Base-by-base conservation (phyloP, 2,888 invertebrate genomes). In the Macrosoma leucophasiata region DNA sequence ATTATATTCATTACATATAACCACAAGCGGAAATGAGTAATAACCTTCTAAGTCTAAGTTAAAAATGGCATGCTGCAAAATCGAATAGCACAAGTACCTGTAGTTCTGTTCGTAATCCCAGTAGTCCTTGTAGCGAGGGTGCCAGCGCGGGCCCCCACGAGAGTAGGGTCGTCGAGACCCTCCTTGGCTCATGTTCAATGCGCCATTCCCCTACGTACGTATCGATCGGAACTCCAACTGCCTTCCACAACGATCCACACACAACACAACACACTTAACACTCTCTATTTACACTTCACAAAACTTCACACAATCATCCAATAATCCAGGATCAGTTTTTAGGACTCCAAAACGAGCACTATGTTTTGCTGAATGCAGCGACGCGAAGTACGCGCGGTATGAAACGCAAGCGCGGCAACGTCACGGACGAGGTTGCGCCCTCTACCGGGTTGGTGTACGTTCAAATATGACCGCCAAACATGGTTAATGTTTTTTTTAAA, bases 101-200 rank as follows among this genome's bases (percentile, higher is more conserved):
- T 81, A 84, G 50, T 78, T 82, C 38, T 84, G 82, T 36, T 84
- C 84, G 66, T 79, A 82, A 48, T 82, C 84, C 82, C 82, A 84
- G 59, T 79, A 84, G 40, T 84, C 84, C 65, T 84, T 84, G 70
- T 84, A 84, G 33, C 82, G 79, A 54, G 81, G 79, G 61, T 82
- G 81, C 79, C 82, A 84, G 26, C 82, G 72, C 33, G 74, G 81
- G 49, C 81, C 81, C 57, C 82, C 82, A 52, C 81, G 81, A 43
- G 81, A 81, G 48, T 76, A 82, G 41, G 82, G 82, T 50, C 82
- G 62, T 42, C 82, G 50, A 2, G 82, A 82, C 52, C 84, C 82
- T 39, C 82, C 82, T 50, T 82, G 82, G 58, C 82, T 84, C 84
- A 84, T 82, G 33, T 51, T 55, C 42, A 59, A 58, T 69, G 71